phyloP scores from a whole-genome alignment of 2,888 invertebrate genomes.

The Melikaiella ostensackeni region DNA sequence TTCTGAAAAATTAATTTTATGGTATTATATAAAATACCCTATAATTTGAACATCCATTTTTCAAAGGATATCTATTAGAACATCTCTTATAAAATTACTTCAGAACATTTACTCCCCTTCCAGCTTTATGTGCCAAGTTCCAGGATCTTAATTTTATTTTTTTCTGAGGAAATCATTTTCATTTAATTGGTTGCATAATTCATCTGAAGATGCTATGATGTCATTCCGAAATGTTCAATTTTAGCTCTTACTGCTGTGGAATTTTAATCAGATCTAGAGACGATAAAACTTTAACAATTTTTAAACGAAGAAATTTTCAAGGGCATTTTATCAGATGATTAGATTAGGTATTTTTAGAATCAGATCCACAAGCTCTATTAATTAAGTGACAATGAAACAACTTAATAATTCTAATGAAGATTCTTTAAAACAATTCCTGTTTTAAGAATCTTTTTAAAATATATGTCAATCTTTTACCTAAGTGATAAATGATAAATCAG shows the following conservation, averaged over 20 bases:
- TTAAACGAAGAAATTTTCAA: not conserved
- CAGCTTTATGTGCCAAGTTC: not conserved
- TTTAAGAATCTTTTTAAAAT: no score
- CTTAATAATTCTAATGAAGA: no score
- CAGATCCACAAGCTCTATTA: not conserved
- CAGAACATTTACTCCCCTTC: not conserved
- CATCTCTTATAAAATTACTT: not conserved
- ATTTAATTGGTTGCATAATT: constrained; percentile 34
- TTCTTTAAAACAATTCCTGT: no score
- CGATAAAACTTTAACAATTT: not conserved
- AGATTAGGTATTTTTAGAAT: not conserved
- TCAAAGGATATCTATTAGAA: no score
- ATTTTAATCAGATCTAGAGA: not conserved
- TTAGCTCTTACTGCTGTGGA: not conserved
- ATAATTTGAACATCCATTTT: no score
- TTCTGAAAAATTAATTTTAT: no score
- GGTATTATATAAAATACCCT: no score
- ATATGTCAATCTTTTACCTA: no score
- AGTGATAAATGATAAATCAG: no score
- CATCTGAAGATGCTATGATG: not conserved
- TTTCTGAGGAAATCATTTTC: constrained; percentile 3
- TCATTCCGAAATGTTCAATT: constrained; percentile 16
- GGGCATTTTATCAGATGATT: not conserved
- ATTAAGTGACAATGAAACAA: no score
- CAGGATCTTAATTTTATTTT: not conserved